These are phyloP conservation scores for Hemichromis elongatus DNA, from an alignment of 2,113 vertebrate species.

Conservation along the genomic window DNA sequence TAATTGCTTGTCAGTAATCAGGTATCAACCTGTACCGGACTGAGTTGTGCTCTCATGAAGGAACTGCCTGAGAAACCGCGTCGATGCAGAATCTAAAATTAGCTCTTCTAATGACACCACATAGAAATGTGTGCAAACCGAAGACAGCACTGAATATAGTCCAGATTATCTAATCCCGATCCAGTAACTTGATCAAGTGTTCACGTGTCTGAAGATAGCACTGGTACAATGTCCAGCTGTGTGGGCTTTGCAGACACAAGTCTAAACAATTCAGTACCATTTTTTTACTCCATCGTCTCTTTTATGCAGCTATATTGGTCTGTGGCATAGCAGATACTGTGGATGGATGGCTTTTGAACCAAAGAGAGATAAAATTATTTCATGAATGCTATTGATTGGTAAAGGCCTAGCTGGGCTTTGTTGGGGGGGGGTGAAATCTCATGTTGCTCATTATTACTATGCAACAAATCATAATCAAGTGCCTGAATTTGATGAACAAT, in stretches of 20 bases:
- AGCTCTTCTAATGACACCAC: constrained; percentile 48
- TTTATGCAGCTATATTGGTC: not conserved
- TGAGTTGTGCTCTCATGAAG: not conserved
- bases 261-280: not conserved
- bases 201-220: not conserved
- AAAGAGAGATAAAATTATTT: not conserved
- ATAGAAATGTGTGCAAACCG: constrained; percentile 64
- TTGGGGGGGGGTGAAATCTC: not conserved
- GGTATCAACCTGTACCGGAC: not conserved
- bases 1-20: not conserved
- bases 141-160: constrained; percentile 69
- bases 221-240: not conserved
- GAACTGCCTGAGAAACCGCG: constrained; percentile 35
- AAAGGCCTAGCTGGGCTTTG: not conserved
- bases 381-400: not conserved
- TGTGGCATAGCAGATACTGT: not conserved
- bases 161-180: constrained; percentile 54
- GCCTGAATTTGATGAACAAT: not conserved
- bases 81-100: constrained; percentile 71
- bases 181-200: constrained; percentile 27
- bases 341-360: not conserved
- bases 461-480: not conserved
- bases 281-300: not conserved
- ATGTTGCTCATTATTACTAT: not conserved
- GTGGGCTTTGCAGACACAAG: not conserved